These are phyloP conservation scores for Hippoglossus hippoglossus DNA, from an alignment of 2,797 vertebrate genomes.

Conservation along the genomic window DNA sequence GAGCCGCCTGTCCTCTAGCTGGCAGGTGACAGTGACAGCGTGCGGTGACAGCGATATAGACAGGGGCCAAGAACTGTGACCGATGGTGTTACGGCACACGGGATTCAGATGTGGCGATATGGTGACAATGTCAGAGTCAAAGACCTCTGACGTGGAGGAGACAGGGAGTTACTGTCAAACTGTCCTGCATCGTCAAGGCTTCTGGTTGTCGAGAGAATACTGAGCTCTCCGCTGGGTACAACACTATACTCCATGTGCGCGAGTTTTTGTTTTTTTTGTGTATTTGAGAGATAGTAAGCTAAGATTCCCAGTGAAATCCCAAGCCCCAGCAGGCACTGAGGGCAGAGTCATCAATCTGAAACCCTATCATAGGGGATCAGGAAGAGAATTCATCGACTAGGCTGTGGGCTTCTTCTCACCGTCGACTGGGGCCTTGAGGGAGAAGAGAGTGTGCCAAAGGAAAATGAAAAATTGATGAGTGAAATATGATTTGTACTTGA, in stretches of 20 bases:
- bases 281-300: conserved; percentile 69
- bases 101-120: conserved; percentile 37
- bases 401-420: conserved; percentile 65
- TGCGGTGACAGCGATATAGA: conserved; percentile 32
- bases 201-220: conserved; percentile 36
- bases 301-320: conserved; percentile 77
- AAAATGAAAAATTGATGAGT: conserved; percentile 76
- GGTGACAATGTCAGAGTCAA: conserved; percentile 48
- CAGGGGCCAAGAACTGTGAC: conserved; percentile 25
- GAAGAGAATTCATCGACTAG: conserved; percentile 74
- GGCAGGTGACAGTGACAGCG: conserved; percentile 35
- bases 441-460: conserved; percentile 51
- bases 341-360: conserved; percentile 84
- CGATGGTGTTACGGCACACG: conserved; percentile 36
- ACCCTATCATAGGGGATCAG: conserved; percentile 74
- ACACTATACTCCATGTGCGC: conserved; percentile 33
- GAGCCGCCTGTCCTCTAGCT: conserved; percentile 22
- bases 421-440: conserved; percentile 53
- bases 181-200: conserved; percentile 20
- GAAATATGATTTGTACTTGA: conserved; percentile 75
- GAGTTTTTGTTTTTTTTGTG: conserved; percentile 22
- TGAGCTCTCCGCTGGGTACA: conserved; percentile 34
- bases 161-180: conserved; percentile 35
- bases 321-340: conserved; percentile 63
- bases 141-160: conserved; percentile 44